Conservation (phyloP, 2,113 vertebrate genomes). For the Gulo gulo region DNA sequence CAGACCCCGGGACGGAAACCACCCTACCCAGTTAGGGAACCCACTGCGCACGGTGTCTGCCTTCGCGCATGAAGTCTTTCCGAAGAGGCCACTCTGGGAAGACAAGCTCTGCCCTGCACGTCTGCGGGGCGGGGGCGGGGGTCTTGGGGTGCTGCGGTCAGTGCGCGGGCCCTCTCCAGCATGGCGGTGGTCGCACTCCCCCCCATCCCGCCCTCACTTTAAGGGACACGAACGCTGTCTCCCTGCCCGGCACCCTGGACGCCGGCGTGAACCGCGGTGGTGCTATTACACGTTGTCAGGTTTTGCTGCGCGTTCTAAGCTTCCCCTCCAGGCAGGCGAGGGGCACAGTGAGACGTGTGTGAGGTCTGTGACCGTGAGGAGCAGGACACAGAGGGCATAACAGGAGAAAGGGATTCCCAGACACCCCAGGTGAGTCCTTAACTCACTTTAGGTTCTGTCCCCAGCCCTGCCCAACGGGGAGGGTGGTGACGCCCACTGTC, state of each 20-base stretch:
- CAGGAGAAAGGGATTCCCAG: not conserved
- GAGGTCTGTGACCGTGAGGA: rapidly evolving
- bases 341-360: rapidly evolving
- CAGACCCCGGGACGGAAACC: not conserved
- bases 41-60: rapidly evolving
- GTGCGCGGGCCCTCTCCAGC: not conserved
- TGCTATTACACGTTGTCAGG: rapidly evolving
- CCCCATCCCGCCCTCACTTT: not conserved
- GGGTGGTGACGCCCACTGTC: rapidly evolving
- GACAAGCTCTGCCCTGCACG: rapidly evolving
- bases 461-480: not conserved
- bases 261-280: rapidly evolving
- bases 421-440: not conserved
- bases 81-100: rapidly evolving
- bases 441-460: rapidly evolving
- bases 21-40: rapidly evolving
- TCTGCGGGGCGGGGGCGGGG: rapidly evolving
- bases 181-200: rapidly evolving
- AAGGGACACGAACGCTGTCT: rapidly evolving
- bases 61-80: rapidly evolving
- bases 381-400: not conserved
- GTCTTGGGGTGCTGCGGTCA: rapidly evolving
- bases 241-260: not conserved
- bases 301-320: rapidly evolving
- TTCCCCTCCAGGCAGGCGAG: no score